Base-by-base conservation (phyloP, 2,888 invertebrate species). In the Stratiomys singularior region DNA sequence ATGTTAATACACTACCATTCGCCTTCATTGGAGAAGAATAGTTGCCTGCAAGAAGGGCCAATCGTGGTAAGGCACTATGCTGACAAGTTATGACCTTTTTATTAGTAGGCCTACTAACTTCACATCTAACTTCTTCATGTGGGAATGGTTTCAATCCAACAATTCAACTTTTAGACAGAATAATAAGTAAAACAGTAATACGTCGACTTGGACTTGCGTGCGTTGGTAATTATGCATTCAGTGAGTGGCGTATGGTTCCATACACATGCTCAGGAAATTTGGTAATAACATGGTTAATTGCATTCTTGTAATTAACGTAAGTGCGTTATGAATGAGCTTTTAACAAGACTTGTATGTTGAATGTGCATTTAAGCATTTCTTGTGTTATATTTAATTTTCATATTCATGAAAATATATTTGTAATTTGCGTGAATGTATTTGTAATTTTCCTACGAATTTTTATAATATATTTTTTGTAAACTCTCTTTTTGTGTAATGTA, bases 11-110 rank as follows among this genome's bases (percentile, higher is more conserved):
- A 28, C 23, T 15, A 30, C 7, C 7, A 28, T 1, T 30, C 28
- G 13, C 64, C 64, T 28, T 28, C 64, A 13, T 64, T 64, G 28
- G 28, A 23, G 37, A 15, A 64, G 64, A 64, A 64, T n/a, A 64
- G 13, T 11, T 37, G 3, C 9, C 21, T 30, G 64, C 28, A 28
- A 4, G 28, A 9, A 11, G n/a, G 27, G 27, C 5, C 28, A 18
- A 25, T 5, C 64, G 64, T 30, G 52, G 27, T 25, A n/a, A 47
- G 71, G 71, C 46, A 71, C 46, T 71, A 47, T 23, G 71, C 71
- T 47, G 25, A 46, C 23, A 71, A 71, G 71, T 71, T 71, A 71
- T 71, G 71, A 71, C 71, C 71, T 71, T 71, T 71, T 71, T 52
- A 71, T 71, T 71, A 71, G 25, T 47, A 47, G 47, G 47, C 71